phyloP scores from a whole-genome alignment of 2,888 invertebrate species.

The Drosophila hamatofila region DNA sequence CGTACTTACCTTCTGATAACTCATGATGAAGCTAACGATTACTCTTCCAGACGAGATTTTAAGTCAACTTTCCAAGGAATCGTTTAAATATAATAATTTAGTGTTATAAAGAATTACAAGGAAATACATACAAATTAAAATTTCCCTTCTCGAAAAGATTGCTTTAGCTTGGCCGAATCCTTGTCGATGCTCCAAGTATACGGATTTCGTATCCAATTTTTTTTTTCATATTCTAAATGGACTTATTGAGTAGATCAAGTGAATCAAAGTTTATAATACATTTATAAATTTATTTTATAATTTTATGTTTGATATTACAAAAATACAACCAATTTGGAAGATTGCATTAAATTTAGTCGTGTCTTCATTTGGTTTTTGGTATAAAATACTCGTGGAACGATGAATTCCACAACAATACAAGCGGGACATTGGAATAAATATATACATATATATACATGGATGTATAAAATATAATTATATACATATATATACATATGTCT shows the following conservation, averaged over 20 bases:
- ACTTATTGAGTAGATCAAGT: too few species aligned
- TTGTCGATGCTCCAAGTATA: too few species aligned
- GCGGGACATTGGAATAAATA: constrained; percentile 16
- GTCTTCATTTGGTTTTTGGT: constrained; percentile 37
- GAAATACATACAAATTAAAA: too few species aligned
- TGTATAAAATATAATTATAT: constrained; percentile 12
- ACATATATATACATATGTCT: constrained; percentile 6
- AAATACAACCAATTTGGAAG: constrained; percentile 34
- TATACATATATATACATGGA: constrained; percentile 1
- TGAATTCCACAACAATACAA: constrained; percentile 2
- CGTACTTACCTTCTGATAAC: too few species aligned
- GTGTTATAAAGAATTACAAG: too few species aligned
- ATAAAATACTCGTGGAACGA: constrained; percentile 38
- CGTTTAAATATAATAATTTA: too few species aligned
- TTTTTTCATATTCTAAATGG: too few species aligned
- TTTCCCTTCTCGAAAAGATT: too few species aligned
- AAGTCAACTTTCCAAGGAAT: too few species aligned
- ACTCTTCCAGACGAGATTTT: not conserved
- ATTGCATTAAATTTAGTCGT: constrained; percentile 16
- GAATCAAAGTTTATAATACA: not conserved
- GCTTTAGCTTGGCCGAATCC: too few species aligned
- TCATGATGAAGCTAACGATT: too few species aligned
- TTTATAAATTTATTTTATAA: constrained; percentile 8
- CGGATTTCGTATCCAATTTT: too few species aligned
- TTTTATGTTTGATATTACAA: constrained; percentile 48